Evolutionary conservation across 2,113 vertebrate genomes (phyloP).

Genomic region (Oryctolagus cuniculus): DNA sequence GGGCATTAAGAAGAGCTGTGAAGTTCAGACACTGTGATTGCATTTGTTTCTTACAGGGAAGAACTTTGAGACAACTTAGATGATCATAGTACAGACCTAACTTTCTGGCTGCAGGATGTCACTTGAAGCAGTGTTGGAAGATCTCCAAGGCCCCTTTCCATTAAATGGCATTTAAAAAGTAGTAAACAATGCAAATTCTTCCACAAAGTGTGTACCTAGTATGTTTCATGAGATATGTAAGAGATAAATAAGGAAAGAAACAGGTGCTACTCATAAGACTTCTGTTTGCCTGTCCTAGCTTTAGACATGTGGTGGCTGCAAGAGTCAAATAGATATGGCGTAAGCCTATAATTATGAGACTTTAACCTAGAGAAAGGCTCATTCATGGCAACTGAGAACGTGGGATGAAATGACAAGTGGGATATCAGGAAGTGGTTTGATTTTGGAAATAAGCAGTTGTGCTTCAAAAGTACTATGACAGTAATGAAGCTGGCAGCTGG

Average conservation of each 20-base stretch:
- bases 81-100: background rate
- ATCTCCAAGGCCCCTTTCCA: background rate
- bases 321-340: background rate
- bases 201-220: background rate
- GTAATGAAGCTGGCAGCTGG: too few species aligned
- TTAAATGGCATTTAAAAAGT: background rate
- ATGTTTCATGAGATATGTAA: background rate
- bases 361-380: background rate
- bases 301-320: background rate
- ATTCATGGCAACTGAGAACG: background rate
- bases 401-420: constrained; percentile 33
- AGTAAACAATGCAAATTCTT: background rate
- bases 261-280: background rate
- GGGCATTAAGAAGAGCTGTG: background rate
- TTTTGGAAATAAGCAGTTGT: background rate
- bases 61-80: background rate
- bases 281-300: background rate
- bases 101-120: background rate
- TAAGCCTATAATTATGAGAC: constrained; percentile 16
- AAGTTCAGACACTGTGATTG: background rate
- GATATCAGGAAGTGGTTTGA: constrained; percentile 42
- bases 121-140: background rate
- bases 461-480: background rate
- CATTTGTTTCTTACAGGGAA: background rate
- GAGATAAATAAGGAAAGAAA: background rate